These are phyloP conservation scores for Distichodus sexfasciatus DNA, from an alignment of 2,797 vertebrate species.

Conservation along the genomic window DNA sequence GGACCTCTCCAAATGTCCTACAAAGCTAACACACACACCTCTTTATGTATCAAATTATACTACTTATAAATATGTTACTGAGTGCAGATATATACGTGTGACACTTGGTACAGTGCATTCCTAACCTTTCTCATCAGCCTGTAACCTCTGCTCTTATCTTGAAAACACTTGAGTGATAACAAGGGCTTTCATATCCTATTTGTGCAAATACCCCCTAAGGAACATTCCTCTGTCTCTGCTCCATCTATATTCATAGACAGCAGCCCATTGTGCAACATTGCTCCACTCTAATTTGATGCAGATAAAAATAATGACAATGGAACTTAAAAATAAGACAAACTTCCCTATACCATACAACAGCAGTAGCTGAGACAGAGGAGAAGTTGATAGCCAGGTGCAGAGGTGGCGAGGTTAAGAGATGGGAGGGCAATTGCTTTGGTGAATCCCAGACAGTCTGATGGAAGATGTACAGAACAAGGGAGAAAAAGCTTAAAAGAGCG, in stretches of 20 bases:
- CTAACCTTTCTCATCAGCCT: constrained; percentile 65
- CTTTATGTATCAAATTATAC: constrained; percentile 1
- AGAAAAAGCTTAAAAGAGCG: constrained; percentile 43
- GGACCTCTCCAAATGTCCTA: no score
- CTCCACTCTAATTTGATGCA: constrained; percentile 53
- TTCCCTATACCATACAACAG: constrained; percentile 2
- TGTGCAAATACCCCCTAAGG: constrained; percentile 55
- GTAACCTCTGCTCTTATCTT: constrained; percentile 65
- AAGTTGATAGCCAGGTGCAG: neutral
- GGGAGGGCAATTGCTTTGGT: constrained; percentile 15
- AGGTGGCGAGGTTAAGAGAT: constrained; percentile 5
- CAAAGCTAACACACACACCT: neutral
- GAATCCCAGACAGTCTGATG: constrained; percentile 34
- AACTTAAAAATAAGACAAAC: constrained; percentile 38
- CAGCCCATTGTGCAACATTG: constrained; percentile 50
- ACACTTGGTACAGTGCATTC: constrained; percentile 55
- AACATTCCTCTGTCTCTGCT: constrained; percentile 52
- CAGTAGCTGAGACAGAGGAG: neutral
- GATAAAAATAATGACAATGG: constrained; percentile 48
- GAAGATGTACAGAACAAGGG: constrained; percentile 24
- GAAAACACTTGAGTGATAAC: constrained; percentile 62
- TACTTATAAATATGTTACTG: constrained; percentile 25
- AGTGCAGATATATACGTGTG: constrained; percentile 33
- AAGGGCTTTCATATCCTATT: constrained; percentile 59
- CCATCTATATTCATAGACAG: constrained; percentile 52